Base-by-base conservation (phyloP, 2,113 vertebrate species). In the Poeciliopsis prolifica region DNA sequence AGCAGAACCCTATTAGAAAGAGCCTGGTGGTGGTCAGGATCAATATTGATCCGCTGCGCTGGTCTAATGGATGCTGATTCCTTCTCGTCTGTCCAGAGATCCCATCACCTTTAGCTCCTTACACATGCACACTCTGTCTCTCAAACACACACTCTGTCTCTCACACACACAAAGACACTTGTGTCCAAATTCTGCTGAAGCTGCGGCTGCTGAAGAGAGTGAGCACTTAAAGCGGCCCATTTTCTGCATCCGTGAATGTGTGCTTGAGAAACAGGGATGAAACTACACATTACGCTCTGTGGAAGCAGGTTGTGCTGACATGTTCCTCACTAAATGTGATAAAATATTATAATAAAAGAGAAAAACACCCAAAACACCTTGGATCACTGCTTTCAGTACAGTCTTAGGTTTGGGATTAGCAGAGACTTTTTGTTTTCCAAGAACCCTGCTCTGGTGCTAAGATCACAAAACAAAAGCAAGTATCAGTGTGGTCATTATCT, bases 51-150 rank as follows among this genome's bases (percentile, higher is more conserved):
- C 92, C 70, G 70, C 67, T 69, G 86, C 70, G 82, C 91, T 87
- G 72, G 86, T 86, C 89, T 94, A 94, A 94, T 93, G 91, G 92
- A 90, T 4, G 89, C 88, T 85, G 83, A 90, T 85, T 90, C 87
- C 82, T 89, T 84, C 86, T 87, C 89, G 87, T 92, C 88, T 89
- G 87, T 76, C 77, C 78, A 79, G 72, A 87, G 82, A 87, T 75
- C 89, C 86, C 83, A 89, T 91, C 90, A 79, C 71, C 80, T 74
- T 73, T 58, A 79, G 81, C 75, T 87, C 83, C 75, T 81, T 77
- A 86, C 86, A 89, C 82, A 84, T 74, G 70, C 72, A 19, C 83
- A 76, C 78, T 67, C 61, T 68, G 35, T 37, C 54, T 48, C 11
- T 48, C 61, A 30, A 42, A 31, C 65, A 77, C 48, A 80, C 73